These are phyloP conservation scores for Leptinotarsa undecemlineata DNA, from an alignment of 1,140 invertebrate genomes.

Conservation along the genomic window DNA sequence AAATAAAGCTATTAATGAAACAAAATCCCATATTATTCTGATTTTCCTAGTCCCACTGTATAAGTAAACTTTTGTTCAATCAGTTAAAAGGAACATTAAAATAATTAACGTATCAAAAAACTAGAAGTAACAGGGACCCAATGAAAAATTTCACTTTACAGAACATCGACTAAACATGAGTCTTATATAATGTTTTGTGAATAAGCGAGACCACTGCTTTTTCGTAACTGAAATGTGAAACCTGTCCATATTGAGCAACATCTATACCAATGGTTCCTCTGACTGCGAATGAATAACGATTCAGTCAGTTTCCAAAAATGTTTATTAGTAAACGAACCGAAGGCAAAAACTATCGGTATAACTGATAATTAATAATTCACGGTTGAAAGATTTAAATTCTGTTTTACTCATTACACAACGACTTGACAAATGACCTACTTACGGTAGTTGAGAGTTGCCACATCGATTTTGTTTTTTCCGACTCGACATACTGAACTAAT, in stretches of 20 bases:
- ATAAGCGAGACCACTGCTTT: background rate
- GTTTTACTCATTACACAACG: constrained; percentile 20
- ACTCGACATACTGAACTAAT: background rate
- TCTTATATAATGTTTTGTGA: no score
- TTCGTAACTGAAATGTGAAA: constrained; percentile 21
- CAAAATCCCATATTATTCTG: no score
- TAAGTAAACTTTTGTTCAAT: no score
- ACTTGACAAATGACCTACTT: constrained; percentile 25
- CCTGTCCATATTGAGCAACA: background rate
- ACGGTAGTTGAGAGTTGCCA: constrained; percentile 14
- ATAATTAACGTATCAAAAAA: no score
- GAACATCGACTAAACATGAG: no score
- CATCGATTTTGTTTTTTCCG: constrained; percentile 13
- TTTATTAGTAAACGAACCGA: background rate
- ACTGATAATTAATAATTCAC: constrained; percentile 15
- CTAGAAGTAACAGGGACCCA: no score
- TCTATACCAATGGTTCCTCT: background rate
- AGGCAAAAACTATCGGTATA: background rate
- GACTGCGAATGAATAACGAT: background rate
- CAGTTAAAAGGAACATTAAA: no score
- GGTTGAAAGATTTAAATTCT: constrained; percentile 25
- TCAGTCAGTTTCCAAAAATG: background rate
- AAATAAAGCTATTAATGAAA: no score
- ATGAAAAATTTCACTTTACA: no score
- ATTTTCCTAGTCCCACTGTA: no score